A percentile compares a stretch with the other conserved stretches of the same genome.
Evolutionary conservation across 2,888 invertebrate species (phyloP).

Genomic region (Syrista parreyssii): DNA sequence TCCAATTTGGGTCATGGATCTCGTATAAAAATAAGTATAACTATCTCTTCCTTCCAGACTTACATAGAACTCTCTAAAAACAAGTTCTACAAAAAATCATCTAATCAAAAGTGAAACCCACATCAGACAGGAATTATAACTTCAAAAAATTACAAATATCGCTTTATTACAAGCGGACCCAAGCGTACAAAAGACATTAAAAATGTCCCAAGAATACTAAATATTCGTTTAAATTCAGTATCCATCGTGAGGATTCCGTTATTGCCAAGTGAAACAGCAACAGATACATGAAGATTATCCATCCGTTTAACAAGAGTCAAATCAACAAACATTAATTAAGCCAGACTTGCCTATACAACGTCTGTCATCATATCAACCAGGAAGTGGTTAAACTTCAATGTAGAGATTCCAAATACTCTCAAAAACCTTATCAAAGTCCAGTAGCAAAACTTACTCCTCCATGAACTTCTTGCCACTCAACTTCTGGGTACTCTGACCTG

Average conservation of each 20-base stretch:
- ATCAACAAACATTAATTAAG: not conserved
- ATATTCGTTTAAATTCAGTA: not conserved
- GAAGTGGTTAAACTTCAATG: not conserved
- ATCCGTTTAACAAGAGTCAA: not conserved
- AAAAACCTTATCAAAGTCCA: not conserved
- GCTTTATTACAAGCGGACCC: not conserved
- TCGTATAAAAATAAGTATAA: not conserved
- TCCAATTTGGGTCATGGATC: not conserved
- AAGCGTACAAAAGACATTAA: not conserved
- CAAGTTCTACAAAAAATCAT: not conserved
- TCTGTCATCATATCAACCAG: not conserved
- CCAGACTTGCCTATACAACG: not conserved
- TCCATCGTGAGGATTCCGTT: not conserved
- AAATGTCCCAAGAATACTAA: not conserved
- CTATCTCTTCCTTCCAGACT: not conserved
- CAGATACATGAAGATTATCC: not conserved
- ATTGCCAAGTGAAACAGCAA: not conserved
- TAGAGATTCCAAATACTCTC: not conserved
- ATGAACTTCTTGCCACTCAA: not conserved
- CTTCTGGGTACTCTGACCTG: not conserved
- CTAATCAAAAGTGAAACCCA: not conserved
- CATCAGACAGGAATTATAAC: not conserved
- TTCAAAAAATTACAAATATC: not conserved
- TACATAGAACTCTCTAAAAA: not conserved
- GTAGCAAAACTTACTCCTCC: not conserved